Evolutionary conservation across 2,797 vertebrate genomes (phyloP), one percentile per base, ranked within the genome.

Genomic region (Streptopelia turtur): DNA sequence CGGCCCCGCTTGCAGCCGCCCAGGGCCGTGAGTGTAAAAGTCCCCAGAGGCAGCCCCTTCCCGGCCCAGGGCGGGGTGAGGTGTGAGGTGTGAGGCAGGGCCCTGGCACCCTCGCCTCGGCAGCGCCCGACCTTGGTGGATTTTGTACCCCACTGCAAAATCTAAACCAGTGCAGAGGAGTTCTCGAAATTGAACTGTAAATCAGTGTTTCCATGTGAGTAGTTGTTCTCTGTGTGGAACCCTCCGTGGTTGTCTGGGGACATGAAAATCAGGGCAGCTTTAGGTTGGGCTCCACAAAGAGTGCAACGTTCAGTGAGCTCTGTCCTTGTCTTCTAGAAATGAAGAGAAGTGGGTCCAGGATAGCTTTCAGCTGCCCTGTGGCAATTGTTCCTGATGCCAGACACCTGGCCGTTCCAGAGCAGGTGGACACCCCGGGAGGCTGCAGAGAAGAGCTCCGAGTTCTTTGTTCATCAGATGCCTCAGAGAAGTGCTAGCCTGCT

Each of bases 301-400:
- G 4, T 8, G 4, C 1, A 2, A 27, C 0, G 2, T 13, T 39
- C 55, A 3, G 0, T 8, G 10, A 17, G 31, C 47, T 45, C 37
- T n/a, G 3, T 45, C 39, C 87, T 75, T 55, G 45, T 74, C 28
- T 33, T 50, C 15, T 24, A 49, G 52, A 63, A 22, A 45, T 37
- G 22, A 6, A 28, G 50, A n/a, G 2, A n/a, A 16, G 24, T 1
- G 24, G 37, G n/a, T 69, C 56, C 57, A 1, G 9, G 35, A 24
- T 65, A 31, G 55, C 45, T 66, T 45, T 64, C 39, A 22, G 17
- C 25, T 60, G 71, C n/a, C 30, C 55, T 28, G 43, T 45, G 43
- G 31, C 1, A 5, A 1, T 47, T 18, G 10, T 59, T 71, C 61
- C 63, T 88, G 31, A 2, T 63, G 56, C 23, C 52, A 13, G 55